These are phyloP conservation scores for Aethes cnicana DNA, from an alignment of 2,888 invertebrate species.

Conservation along the genomic window DNA sequence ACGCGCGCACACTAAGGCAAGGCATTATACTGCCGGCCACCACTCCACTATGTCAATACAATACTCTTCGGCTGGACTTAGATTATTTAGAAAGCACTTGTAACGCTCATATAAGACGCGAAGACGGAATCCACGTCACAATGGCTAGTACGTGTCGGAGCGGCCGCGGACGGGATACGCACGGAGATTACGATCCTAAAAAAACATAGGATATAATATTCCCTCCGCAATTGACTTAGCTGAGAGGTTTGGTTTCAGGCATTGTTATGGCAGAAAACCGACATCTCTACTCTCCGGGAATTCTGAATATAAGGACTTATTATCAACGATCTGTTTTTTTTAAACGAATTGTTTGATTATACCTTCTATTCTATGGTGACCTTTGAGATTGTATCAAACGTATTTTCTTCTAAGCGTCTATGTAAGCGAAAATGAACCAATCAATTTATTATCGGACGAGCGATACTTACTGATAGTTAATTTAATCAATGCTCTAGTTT, in stretches of 20 bases:
- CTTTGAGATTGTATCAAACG: too few relatives aligned
- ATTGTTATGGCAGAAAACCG: constrained; percentile 36
- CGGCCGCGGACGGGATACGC: constrained; percentile 72
- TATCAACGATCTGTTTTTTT: too few relatives aligned
- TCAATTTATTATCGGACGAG: too few relatives aligned
- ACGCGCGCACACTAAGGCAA: constrained; percentile 59
- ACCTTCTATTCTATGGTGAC: too few relatives aligned
- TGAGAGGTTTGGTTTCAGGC: constrained; percentile 49
- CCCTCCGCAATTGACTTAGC: constrained; percentile 65
- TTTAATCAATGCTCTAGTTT: too few relatives aligned
- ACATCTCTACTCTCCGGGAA: too few relatives aligned
- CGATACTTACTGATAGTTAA: too few relatives aligned
- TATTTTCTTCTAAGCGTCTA: too few relatives aligned
- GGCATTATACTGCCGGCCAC: constrained; percentile 81
- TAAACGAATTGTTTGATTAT: too few relatives aligned
- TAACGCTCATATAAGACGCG: constrained; percentile 83
- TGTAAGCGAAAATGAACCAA: too few relatives aligned
- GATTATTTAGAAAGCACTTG: constrained; percentile 84
- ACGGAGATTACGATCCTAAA: constrained; percentile 81
- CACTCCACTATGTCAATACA: constrained; percentile 83
- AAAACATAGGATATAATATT: constrained; percentile 78
- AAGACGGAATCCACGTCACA: constrained; percentile 80
- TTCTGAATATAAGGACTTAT: too few relatives aligned
- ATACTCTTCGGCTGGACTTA: constrained; percentile 83
- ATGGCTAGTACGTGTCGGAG: constrained; percentile 79